Conservation (phyloP, 2,113 vertebrate genomes). For the cattle (Bos taurus) region DNA sequence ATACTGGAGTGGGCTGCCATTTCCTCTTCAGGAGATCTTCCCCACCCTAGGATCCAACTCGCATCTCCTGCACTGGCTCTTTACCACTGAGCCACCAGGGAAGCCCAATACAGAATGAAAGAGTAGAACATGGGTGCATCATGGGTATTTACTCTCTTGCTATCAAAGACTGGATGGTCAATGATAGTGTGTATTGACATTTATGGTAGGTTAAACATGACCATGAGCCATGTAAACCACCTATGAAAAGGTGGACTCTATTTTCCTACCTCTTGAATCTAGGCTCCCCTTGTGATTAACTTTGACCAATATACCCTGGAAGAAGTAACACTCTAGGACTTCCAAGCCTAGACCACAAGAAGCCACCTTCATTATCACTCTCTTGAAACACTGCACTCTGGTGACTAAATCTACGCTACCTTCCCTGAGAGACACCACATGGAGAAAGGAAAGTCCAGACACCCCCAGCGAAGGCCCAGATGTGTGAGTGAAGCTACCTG, state of each 20-base stretch:
- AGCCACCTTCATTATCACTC: neutral
- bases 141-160: neutral
- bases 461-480: neutral
- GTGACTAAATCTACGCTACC: neutral
- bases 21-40: neutral
- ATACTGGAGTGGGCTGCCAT: neutral
- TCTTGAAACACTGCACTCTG: neutral
- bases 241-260: neutral
- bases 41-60: neutral
- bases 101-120: neutral
- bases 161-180: neutral
- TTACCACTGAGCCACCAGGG: neutral
- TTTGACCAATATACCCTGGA: neutral
- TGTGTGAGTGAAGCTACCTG: neutral
- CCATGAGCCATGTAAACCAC: neutral
- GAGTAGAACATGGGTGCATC: neutral
- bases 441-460: neutral
- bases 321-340: neutral
- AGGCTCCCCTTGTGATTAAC: neutral
- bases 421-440: neutral
- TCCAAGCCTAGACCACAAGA: neutral
- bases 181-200: neutral
- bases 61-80: rapidly evolving
- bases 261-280: neutral
- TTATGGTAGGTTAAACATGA: neutral